phyloP scores from a whole-genome alignment of 2,113 vertebrate genomes.

The Pycnonotus jocosus region DNA sequence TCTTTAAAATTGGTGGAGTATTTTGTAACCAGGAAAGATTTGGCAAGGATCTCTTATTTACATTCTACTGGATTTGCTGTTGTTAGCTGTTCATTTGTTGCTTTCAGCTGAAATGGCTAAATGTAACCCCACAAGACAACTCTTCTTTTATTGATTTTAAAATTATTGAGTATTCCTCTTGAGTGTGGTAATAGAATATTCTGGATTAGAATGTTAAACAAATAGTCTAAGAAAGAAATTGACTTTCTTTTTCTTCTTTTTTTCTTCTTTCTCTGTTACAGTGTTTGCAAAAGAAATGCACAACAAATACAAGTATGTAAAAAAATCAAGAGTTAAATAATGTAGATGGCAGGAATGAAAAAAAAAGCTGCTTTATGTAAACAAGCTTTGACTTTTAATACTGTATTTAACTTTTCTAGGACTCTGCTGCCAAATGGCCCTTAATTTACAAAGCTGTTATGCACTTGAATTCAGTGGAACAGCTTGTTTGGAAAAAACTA shows the following conservation, averaged over 20 bases:
- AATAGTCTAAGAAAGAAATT: background rate
- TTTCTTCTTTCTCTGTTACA: background rate
- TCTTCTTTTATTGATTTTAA: background rate
- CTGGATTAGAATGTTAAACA: background rate
- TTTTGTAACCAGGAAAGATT: background rate
- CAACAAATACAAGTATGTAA: background rate
- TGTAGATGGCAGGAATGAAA: background rate
- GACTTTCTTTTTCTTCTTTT: background rate
- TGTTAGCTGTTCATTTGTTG: background rate
- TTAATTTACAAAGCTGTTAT: background rate
- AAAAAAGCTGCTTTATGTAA: background rate
- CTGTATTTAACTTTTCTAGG: background rate
- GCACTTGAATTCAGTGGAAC: background rate
- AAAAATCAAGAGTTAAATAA: background rate
- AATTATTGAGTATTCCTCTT: background rate
- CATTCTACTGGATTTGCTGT: conserved; percentile 8
- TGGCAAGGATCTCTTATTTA: conserved; percentile 35
- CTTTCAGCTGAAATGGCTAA: conserved; percentile 21
- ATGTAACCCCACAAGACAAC: background rate
- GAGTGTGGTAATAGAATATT: background rate
- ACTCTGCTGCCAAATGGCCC: background rate
- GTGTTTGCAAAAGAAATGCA: background rate
- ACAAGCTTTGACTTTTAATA: background rate
- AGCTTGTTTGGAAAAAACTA: conserved; percentile 2
- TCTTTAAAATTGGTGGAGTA: conserved; percentile 16